Evolutionary conservation across 2,113 vertebrate species (phyloP), one percentile per base, ranked within the genome.

Genomic region (Chrysemys picta): DNA sequence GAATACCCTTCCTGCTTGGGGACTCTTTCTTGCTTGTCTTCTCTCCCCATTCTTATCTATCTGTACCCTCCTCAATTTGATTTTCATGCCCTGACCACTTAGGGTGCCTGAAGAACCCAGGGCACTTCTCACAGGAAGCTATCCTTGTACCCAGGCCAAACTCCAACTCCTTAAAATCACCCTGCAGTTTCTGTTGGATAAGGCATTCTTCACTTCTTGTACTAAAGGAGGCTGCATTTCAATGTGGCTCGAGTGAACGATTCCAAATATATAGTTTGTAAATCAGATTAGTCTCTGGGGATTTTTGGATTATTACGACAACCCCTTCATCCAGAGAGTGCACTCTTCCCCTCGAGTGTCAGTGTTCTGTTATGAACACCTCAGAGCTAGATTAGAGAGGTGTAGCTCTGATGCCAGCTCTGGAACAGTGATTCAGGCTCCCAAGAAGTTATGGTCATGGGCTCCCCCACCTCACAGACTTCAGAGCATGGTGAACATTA

Each of bases 221-320:
- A 95, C 90, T 57, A 91, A 90, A 96, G 97, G 93, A 95, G 91
- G 89, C 93, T 93, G 90, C 53, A 94, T 84, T 80, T 57, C 90
- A 94, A 86, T 69, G 80, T 45, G 49, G 93, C 82, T 82, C 85
- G 84, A 96, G 69, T 91, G 95, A 97, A 90, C 80, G 3, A 96
- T 96, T 96, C 93, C 96, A 97, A 95, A 78, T 42, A 85, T 49
- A 89, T 1, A 95, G 96, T 95, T 96, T 88, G 88, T 95, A 97
- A 93, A 93, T 53, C 45, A 93, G 85, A 87, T 94, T 85, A 86
- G 90, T 85, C 87, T 53, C 93, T 93, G 84, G 94, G 96, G 95
- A 97, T 97, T 86, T 95, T 10, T 93, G 21, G 72, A 93, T 52
- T 85, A 95, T 27, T 27, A 84, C 35, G 89, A 96, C 82, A 94